These are phyloP conservation scores for Pocillopora damicornis DNA, from an alignment of 64 coral and sea anemone genomes.

Conservation along the genomic window DNA sequence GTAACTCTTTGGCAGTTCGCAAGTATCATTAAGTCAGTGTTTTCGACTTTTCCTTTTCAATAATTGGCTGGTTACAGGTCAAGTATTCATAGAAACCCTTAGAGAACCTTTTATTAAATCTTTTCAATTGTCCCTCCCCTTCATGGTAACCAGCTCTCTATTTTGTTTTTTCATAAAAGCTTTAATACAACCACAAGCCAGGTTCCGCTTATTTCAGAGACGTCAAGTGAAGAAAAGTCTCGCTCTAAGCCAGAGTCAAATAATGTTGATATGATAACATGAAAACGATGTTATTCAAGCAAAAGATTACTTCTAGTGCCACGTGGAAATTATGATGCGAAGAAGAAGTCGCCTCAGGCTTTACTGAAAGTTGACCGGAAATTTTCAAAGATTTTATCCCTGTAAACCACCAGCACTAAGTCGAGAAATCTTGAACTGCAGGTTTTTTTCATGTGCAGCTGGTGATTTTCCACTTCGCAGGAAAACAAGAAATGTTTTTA, in stretches of 20 bases:
- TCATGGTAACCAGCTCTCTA: background rate
- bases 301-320: background rate
- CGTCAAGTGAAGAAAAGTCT: slow-evolving; percentile 5
- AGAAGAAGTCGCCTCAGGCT: background rate
- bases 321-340: slow-evolving; percentile 2
- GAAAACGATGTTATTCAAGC: background rate
- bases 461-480: background rate
- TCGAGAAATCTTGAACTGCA: background rate
- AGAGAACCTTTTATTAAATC: background rate
- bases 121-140: background rate
- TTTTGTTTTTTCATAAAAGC: background rate
- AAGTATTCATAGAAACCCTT: background rate
- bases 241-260: background rate
- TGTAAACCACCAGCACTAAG: background rate
- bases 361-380: background rate
- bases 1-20: too few relatives aligned
- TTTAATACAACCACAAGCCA: background rate
- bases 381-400: background rate
- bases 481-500: background rate
- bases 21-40: too few relatives aligned
- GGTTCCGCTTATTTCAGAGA: background rate
- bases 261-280: background rate
- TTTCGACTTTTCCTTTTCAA: background rate
- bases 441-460: background rate
- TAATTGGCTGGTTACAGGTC: background rate